phyloP scores from a whole-genome alignment of 2,113 vertebrate genomes.

The Hucho hucho region DNA sequence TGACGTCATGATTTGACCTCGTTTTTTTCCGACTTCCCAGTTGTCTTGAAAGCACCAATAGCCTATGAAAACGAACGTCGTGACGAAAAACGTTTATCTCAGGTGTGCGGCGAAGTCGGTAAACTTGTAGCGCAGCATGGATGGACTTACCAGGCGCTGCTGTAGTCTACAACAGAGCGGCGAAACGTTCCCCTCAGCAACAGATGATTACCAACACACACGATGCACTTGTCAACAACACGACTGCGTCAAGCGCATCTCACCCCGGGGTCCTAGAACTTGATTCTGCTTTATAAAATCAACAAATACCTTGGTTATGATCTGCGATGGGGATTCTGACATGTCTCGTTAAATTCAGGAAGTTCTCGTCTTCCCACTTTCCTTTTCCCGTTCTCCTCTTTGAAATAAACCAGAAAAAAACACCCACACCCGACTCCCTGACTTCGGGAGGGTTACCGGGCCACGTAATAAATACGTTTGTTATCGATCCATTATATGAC shows the following conservation, averaged over 20 bases:
- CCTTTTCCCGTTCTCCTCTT: constrained; percentile 63
- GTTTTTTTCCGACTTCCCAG: too few relatives aligned
- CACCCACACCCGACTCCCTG: constrained; percentile 60
- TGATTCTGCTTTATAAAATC: not conserved
- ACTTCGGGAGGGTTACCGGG: constrained; percentile 11
- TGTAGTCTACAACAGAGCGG: not conserved
- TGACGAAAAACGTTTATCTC: not conserved
- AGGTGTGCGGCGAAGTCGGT: constrained; percentile 10
- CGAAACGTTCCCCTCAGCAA: constrained; percentile 49
- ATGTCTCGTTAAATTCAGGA: constrained; percentile 80
- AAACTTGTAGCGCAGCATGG: constrained; percentile 1
- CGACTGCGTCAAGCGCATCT: constrained; percentile 6
- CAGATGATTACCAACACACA: constrained; percentile 67
- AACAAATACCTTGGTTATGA: constrained; percentile 82
- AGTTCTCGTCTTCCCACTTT: constrained; percentile 83
- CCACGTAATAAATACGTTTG: not conserved
- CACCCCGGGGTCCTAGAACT: not conserved
- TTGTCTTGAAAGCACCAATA: not conserved
- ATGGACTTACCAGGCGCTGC: constrained; percentile 5
- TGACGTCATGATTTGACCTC: too few relatives aligned
- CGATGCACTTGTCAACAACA: constrained; percentile 12
- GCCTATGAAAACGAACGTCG: not conserved
- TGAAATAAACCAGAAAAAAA: constrained; percentile 59
- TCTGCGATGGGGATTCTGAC: constrained; percentile 82
- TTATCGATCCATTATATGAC: too few relatives aligned